phyloP scores from a whole-genome alignment of 1,140 invertebrate species.

The Drosophila trapezifrons region DNA sequence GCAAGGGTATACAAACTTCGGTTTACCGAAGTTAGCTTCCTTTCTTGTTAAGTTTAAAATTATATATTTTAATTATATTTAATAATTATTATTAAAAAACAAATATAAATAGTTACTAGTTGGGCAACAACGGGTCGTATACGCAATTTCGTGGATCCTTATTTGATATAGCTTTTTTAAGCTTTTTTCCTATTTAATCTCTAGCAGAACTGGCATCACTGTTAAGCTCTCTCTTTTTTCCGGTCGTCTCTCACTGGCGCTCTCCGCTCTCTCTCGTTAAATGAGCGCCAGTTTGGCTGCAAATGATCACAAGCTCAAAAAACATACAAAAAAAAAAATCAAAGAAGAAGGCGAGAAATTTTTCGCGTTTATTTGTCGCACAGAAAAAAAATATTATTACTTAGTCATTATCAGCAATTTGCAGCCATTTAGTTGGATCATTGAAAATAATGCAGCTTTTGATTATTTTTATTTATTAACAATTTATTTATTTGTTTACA shows the following conservation, averaged over 20 bases:
- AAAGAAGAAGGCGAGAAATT: conserved; percentile 39
- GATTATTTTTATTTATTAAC: no score
- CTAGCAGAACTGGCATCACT: conserved; percentile 1
- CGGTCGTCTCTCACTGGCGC: neutral
- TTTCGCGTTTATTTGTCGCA: conserved; percentile 50
- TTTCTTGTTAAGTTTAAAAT: no score
- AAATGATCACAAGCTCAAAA: conserved; percentile 27
- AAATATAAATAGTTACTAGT: no score
- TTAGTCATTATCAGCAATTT: neutral
- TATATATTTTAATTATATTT: no score
- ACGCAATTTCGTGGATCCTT: neutral
- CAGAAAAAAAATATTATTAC: neutral
- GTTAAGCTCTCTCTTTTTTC: neutral
- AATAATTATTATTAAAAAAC: no score
- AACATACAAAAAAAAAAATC: conserved; percentile 4
- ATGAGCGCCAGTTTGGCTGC: conserved; percentile 42
- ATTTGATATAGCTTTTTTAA: neutral
- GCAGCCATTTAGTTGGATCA: no score
- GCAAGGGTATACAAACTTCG: no score
- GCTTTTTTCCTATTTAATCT: neutral
- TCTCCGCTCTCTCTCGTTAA: conserved; percentile 18
- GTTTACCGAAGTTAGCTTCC: no score
- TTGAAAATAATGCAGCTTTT: no score
- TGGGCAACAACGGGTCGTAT: conserved; percentile 5
- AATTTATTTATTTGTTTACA: no score